Conservation (phyloP, 1,140 invertebrate genomes). For the Ceratina japonica region DNA sequence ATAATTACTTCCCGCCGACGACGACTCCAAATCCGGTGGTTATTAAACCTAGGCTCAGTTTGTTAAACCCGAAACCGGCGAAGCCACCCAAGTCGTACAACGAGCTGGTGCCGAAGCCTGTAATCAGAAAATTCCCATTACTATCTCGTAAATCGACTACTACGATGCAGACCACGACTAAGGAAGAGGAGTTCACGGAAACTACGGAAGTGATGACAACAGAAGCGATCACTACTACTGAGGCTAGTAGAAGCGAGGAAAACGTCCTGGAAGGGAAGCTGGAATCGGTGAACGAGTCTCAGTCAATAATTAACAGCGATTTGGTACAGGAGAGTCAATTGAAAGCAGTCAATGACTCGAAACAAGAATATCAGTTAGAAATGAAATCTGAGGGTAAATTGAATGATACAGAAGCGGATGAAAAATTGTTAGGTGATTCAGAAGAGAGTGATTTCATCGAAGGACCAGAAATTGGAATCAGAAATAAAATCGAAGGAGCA, state of each 20-base stretch:
- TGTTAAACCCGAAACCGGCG: constrained; percentile 71
- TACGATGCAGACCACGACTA: constrained; percentile 19
- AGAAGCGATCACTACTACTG: neutral
- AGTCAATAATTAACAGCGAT: too few species aligned
- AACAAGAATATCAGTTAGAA: too few species aligned
- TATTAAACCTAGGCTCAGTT: constrained; percentile 69
- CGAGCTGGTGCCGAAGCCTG: constrained; percentile 73
- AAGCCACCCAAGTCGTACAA: constrained; percentile 74
- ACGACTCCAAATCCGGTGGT: constrained; percentile 74
- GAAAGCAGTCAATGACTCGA: too few species aligned
- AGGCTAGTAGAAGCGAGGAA: constrained; percentile 45
- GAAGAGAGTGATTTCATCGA: too few species aligned
- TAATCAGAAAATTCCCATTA: constrained; percentile 71
- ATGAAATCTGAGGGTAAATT: too few species aligned
- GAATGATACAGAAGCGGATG: too few species aligned
- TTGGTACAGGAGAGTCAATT: too few species aligned
- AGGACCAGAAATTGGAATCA: too few species aligned
- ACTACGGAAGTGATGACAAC: constrained; percentile 11
- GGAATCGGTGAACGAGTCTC: neutral
- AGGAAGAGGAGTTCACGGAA: constrained; percentile 11
- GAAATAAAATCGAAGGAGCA: too few species aligned
- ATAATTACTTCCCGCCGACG: constrained; percentile 71
- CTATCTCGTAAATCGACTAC: constrained; percentile 54
- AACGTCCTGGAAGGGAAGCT: constrained; percentile 45
- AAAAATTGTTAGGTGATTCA: too few species aligned